Conservation (phyloP, 1,140 invertebrate genomes). For the Phocides pigmalion region DNA sequence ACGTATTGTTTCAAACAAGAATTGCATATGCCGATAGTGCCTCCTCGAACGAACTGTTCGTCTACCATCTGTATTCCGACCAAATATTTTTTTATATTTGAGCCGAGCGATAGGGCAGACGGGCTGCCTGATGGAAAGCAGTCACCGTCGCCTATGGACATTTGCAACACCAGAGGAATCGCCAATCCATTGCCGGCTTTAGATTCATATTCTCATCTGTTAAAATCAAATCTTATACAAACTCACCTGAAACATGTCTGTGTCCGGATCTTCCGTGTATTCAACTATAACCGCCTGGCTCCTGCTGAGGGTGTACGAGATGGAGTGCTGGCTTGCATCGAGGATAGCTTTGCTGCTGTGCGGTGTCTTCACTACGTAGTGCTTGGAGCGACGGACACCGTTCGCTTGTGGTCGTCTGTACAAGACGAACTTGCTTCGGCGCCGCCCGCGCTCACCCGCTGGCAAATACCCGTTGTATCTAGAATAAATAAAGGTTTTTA, state of each 20-base stretch:
- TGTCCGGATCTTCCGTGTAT: constrained; percentile 96
- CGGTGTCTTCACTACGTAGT: constrained; percentile 97
- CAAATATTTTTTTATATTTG: too few relatives aligned
- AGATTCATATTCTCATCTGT: too few relatives aligned
- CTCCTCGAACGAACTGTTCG: too few relatives aligned
- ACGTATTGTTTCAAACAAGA: too few relatives aligned
- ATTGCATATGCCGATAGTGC: too few relatives aligned
- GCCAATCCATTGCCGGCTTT: too few relatives aligned
- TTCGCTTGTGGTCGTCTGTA: constrained; percentile 93
- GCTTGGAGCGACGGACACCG: constrained; percentile 96
- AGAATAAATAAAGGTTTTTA: constrained; percentile 41
- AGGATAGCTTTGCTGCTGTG: constrained; percentile 95
- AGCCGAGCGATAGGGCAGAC: too few relatives aligned
- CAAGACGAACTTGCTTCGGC: constrained; percentile 96
- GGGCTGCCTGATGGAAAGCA: too few relatives aligned
- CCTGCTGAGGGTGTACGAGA: constrained; percentile 97
- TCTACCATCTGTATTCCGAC: too few relatives aligned
- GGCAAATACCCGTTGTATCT: constrained; percentile 98
- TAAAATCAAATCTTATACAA: background rate
- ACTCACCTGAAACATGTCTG: constrained; percentile 98
- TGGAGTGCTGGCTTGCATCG: constrained; percentile 95
- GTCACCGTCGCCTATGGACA: too few relatives aligned
- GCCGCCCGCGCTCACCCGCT: constrained; percentile 94
- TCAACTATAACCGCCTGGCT: constrained; percentile 99
- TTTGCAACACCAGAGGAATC: too few relatives aligned